These are phyloP conservation scores for Pseudorasbora parva DNA, from an alignment of 2,113 vertebrate species.

Conservation along the genomic window DNA sequence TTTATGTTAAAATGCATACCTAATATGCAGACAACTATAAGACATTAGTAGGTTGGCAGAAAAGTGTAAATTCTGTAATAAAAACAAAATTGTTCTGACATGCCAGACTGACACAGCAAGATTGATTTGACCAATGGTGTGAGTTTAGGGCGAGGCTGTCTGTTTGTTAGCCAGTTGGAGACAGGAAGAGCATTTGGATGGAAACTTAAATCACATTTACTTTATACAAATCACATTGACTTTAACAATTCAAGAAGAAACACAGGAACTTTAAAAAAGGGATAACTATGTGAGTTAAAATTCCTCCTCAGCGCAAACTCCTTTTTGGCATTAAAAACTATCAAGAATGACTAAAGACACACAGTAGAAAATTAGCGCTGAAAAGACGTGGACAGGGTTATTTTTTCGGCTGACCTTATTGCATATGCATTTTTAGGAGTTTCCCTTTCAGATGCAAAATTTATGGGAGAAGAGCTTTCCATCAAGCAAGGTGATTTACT, in stretches of 20 bases:
- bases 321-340: too few relatives aligned
- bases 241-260: neutral
- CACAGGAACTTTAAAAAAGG: neutral
- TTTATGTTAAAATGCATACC: neutral
- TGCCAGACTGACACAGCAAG: neutral
- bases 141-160: neutral
- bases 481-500: too few relatives aligned
- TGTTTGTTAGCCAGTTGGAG: neutral
- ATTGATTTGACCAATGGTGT: neutral
- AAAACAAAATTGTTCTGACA: neutral
- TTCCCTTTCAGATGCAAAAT: too few relatives aligned
- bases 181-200: too few relatives aligned
- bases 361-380: too few relatives aligned
- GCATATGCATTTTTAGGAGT: too few relatives aligned
- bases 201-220: neutral
- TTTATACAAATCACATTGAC: neutral
- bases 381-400: too few relatives aligned
- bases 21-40: neutral
- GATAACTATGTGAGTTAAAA: neutral
- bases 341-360: too few relatives aligned
- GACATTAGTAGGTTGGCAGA: neutral
- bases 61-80: neutral
- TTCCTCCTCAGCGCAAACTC: neutral
- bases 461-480: too few relatives aligned
- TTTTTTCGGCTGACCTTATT: too few relatives aligned